Evolutionary conservation across 2,113 vertebrate genomes (phyloP).

Genomic region (Telmatochromis sp.): DNA sequence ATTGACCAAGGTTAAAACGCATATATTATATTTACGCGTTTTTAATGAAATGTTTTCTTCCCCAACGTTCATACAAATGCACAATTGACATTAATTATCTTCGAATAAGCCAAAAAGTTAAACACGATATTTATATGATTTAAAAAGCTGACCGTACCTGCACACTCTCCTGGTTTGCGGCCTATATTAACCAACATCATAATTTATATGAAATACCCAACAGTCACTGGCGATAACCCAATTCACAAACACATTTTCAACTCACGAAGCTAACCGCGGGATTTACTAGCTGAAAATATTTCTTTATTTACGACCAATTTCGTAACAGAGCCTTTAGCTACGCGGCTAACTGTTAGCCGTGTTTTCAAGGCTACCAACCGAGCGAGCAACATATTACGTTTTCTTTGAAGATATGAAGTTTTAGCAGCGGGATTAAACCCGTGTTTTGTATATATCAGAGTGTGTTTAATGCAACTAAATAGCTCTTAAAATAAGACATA

Average conservation of each 20-base stretch:
- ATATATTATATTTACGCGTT: not conserved
- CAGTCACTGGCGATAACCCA: not conserved
- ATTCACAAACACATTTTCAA: not conserved
- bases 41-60: not conserved
- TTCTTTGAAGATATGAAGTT: not conserved
- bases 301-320: fast-evolving
- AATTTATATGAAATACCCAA: not conserved
- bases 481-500: not conserved
- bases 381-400: not conserved
- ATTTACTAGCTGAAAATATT: fast-evolving
- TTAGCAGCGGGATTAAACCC: fast-evolving
- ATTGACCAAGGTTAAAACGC: not conserved
- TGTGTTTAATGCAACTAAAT: not conserved
- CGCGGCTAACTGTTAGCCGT: constrained; percentile 26
- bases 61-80: not conserved
- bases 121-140: not conserved
- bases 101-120: not conserved
- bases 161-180: not conserved
- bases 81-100: not conserved
- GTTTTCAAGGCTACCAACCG: not conserved
- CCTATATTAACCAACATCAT: not conserved
- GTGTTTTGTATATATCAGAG: fast-evolving
- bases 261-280: fast-evolving
- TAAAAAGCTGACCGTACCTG: not conserved
- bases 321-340: not conserved